Conservation (phyloP, 2,797 vertebrate genomes). For the Picus viridis region DNA sequence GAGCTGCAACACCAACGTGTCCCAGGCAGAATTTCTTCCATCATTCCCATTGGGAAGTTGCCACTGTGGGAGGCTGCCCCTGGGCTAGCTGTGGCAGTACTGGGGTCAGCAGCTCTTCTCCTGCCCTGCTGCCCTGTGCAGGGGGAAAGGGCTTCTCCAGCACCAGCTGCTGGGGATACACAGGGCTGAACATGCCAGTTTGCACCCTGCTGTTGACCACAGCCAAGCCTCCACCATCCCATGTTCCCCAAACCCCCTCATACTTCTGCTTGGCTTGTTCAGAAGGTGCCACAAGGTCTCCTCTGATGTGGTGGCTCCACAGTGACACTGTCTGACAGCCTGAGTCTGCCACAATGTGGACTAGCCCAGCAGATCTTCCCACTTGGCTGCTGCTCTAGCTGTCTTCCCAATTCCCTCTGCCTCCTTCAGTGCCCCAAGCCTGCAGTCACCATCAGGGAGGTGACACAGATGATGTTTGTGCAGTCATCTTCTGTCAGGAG, state of each 20-base stretch:
- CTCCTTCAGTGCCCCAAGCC: not conserved
- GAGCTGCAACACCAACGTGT: not conserved
- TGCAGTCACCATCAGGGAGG: conserved; percentile 1
- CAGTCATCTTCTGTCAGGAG: conserved; percentile 57
- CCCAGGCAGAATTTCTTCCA: not conserved
- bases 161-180: rapidly evolving
- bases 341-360: conserved; percentile 23
- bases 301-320: not conserved
- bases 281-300: not conserved
- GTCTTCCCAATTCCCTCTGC: conserved; percentile 8
- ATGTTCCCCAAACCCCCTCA: not conserved
- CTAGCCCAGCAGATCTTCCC: conserved; percentile 6
- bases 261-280: not conserved
- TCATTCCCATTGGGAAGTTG: rapidly evolving
- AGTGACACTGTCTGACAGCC: conserved; percentile 15
- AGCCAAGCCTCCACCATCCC: not conserved
- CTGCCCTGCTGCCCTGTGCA: not conserved
- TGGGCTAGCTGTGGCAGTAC: rapidly evolving
- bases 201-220: rapidly evolving
- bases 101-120: rapidly evolving
- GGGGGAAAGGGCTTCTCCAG: not conserved
- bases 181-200: rapidly evolving
- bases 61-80: not conserved
- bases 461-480: conserved; percentile 48
- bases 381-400: conserved; percentile 31